Base-by-base conservation (phyloP, 2,113 vertebrate genomes). In the Aegotheles bennettii region DNA sequence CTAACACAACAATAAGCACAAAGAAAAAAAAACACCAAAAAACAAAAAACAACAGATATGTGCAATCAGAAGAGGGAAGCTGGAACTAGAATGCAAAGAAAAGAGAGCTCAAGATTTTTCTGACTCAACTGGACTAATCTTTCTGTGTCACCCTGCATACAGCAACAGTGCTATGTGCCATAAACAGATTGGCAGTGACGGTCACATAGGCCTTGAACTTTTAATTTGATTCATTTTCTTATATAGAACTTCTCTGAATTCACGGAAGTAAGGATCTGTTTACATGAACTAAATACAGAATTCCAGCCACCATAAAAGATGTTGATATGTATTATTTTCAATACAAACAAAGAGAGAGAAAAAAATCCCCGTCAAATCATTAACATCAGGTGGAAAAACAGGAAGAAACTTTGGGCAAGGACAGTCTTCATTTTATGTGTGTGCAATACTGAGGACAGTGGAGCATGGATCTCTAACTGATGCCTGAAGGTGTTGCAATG, bases 241-340 rank as follows among this genome's bases (percentile, higher is more conserved):
- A 20, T 15, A 28, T 6, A 71, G 57, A 85, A 57, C 48, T 43
- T 82, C 9, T 43, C 11, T 89, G 86, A 82, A 74, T 84, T 95
- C n/a, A 54, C 0, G 1, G 65, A 89, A 69, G 10, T 11, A 61
- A 74, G 21, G 61, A 60, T 69, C 48, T 91, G 23, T 91, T 82
- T 68, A 68, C 48, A 19, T 24, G 23, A 87, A 57, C 36, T 82
- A 77, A 93, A 87, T 71, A 76, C n/a, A 81, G 87, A 88, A 79
- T 63, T 36, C 45, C 47, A 53, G 23, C 7, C 50, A 48, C 50
- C 26, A 50, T 13, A 65, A 57, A 89, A 81, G 26, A 26, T 35
- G 28, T 51, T 71, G 56, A 31, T 43, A 65, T 15, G 7, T 61
- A 24, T 65, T 53, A 65, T 82, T 90, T 71, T 82, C 42, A 76